Evolutionary conservation across 2,113 vertebrate genomes (phyloP).

Genomic region (Gopherus evgoodei): DNA sequence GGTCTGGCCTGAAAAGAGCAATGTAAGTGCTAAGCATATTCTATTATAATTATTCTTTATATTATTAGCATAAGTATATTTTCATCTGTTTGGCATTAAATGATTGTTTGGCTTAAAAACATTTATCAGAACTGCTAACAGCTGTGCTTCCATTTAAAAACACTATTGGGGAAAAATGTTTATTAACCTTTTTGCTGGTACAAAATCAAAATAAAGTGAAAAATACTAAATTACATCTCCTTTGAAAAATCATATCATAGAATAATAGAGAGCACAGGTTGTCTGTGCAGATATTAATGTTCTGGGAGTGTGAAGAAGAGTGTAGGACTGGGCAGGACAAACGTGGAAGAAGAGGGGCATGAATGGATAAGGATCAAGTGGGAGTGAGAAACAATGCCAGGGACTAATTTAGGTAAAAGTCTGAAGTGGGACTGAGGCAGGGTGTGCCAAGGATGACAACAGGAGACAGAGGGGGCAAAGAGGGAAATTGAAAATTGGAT

Average conservation of each 20-base stretch:
- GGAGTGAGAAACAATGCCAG: neutral
- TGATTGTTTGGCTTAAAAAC: neutral
- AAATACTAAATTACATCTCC: constrained; percentile 49
- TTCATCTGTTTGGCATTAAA: neutral
- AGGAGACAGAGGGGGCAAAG: neutral
- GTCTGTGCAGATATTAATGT: constrained; percentile 44
- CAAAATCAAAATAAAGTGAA: constrained; percentile 39
- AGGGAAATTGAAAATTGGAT: neutral
- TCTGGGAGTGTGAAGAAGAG: neutral
- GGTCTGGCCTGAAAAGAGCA: too few species aligned
- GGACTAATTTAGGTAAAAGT: neutral
- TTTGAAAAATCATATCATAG: constrained; percentile 39
- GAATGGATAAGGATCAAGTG: neutral
- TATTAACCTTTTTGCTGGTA: constrained; percentile 43
- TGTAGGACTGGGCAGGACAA: neutral
- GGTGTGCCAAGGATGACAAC: neutral
- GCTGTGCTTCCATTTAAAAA: constrained; percentile 36
- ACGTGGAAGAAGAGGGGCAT: neutral
- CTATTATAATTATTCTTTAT: neutral
- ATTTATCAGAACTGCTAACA: constrained; percentile 11
- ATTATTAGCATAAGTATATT: neutral
- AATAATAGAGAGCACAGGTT: constrained; percentile 9
- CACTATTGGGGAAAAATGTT: constrained; percentile 39
- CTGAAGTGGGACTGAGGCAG: neutral
- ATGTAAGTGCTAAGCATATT: neutral